A percentile compares a stretch with the other conserved stretches of the same genome.
Evolutionary conservation across 1,140 invertebrate genomes (phyloP).

Genomic region (Calosoma granatense): DNA sequence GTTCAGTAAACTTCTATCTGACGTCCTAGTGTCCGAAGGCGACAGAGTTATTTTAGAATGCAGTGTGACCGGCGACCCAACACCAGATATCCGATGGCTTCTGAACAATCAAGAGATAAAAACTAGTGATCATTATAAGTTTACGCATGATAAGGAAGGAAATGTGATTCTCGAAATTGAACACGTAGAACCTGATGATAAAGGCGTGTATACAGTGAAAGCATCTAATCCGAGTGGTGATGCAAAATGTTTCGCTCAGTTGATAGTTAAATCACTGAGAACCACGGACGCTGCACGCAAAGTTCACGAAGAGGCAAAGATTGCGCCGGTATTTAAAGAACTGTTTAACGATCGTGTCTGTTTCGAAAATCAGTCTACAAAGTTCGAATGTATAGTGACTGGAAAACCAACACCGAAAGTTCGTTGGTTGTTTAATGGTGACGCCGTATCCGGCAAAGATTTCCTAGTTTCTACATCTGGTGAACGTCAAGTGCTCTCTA

Average conservation of each 20-base stretch:
- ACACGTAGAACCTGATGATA: conserved; percentile 47
- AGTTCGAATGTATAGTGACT: conserved; percentile 58
- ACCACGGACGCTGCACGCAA: conserved; percentile 34
- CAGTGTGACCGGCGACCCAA: conserved; percentile 58
- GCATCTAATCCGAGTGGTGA: conserved; percentile 63
- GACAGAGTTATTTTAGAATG: conserved; percentile 64
- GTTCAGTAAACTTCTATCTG: conserved; percentile 59
- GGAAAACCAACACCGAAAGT: conserved; percentile 67
- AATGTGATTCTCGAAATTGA: conserved; percentile 47
- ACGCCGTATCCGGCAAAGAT: conserved; percentile 56
- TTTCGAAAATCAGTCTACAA: conserved; percentile 43
- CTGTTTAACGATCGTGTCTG: conserved; percentile 46
- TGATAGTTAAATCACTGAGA: conserved; percentile 56
- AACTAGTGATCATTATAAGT: conserved; percentile 39
- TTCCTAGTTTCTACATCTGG: conserved; percentile 61
- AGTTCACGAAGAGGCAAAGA: conserved; percentile 45
- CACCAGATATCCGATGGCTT: conserved; percentile 61
- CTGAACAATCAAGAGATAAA: conserved; percentile 55
- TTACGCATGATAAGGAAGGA: conserved; percentile 40
- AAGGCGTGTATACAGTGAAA: conserved; percentile 67
- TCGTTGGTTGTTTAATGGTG: conserved; percentile 62
- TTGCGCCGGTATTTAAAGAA: conserved; percentile 55
- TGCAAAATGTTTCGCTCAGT: conserved; percentile 66
- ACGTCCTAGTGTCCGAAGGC: conserved; percentile 54
- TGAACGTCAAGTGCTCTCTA: conserved; percentile 55